Percentiles rank a stretch among this genome's conserved stretches.
phyloP scores from a whole-genome alignment of 2,888 invertebrate species.

The Parnassius mnemosyne region DNA sequence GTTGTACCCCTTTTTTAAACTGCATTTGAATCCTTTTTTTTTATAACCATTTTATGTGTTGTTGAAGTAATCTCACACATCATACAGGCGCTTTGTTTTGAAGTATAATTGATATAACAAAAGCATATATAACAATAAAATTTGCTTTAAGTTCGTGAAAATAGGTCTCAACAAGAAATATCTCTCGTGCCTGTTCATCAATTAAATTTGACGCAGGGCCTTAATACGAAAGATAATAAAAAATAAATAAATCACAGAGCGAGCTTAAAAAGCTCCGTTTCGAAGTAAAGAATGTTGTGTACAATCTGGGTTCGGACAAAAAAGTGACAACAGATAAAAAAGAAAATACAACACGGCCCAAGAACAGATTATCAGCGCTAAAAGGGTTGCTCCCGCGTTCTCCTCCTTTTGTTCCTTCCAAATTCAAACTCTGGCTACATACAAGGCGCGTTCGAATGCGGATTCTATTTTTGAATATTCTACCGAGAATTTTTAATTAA shows the following conservation, averaged over 20 bases:
- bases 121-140: too few relatives aligned
- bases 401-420: slow-evolving; percentile 78
- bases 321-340: slow-evolving; percentile 79
- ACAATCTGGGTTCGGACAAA: slow-evolving; percentile 78
- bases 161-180: slow-evolving; percentile 60
- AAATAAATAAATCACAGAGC: slow-evolving; percentile 71
- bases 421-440: slow-evolving; percentile 78
- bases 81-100: too few relatives aligned
- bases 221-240: slow-evolving; percentile 72
- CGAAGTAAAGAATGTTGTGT: slow-evolving; percentile 81
- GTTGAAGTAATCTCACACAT: too few relatives aligned
- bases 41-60: neutral
- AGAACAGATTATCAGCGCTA: slow-evolving; percentile 81
- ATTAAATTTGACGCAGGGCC: slow-evolving; percentile 70
- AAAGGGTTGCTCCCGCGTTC: slow-evolving; percentile 80
- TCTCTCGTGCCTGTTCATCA: slow-evolving; percentile 73
- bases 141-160: slow-evolving; percentile 24
- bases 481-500: slow-evolving; percentile 81
- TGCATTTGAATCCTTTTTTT: neutral
- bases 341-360: slow-evolving; percentile 70
- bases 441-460: slow-evolving; percentile 80
- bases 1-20: slow-evolving; percentile 40
- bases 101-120: too few relatives aligned
- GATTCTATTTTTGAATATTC: slow-evolving; percentile 81
- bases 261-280: slow-evolving; percentile 77